Base-by-base conservation (phyloP, 2,888 invertebrate genomes). In the Drosophila parthenogenetica region DNA sequence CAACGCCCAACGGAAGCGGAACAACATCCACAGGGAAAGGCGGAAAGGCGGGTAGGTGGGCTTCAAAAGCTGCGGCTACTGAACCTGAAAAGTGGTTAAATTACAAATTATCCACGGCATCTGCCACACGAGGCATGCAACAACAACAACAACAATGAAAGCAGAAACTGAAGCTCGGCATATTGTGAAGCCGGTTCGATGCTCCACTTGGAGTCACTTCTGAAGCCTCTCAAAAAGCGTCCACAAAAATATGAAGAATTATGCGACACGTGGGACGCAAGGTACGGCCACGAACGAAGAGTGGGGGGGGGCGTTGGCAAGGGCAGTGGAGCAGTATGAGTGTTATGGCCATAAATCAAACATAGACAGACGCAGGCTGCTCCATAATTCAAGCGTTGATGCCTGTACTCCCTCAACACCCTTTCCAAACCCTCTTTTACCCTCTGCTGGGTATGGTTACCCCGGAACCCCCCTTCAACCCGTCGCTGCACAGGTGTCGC, bases 11-110 rank as follows among this genome's bases (percentile, higher is more conserved):
- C 78, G 82, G 81, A 84, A 87, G 81, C 77, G 73, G 69, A 77
- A 77, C 67, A 77, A 53, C 77, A 71, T 51, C 35, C 59, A 55
- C 63, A 43, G 22, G 2, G 8, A 5, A 42, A 5, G n/a, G 11
- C 3, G 4, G 45, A 19, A n/a, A 1, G 25, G 2, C 2, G 10
- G 3, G 8, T 1, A 8, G 46, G 29, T 53, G 53, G 62, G 45
- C 60, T 49, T 42, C 42, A 50, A 61, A 55, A 45, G 55, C 81
- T 84, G 84, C 85, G 88, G 80, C 90, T 90, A 90, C 90, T 91
- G 91, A 92, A 91, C 90, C 90, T 89, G 90, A 91, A 91, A 92
- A 91, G 92, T 92, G 91, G 90, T 91, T 92, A 92, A 91, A 91
- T 91, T 92, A 91, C 90, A 91, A 91, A 91, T 91, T 90, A 90